Percentiles rank a stretch among this genome's conserved stretches.
Conservation (phyloP, 2,113 vertebrate genomes). For the Miniopterus natalensis region DNA sequence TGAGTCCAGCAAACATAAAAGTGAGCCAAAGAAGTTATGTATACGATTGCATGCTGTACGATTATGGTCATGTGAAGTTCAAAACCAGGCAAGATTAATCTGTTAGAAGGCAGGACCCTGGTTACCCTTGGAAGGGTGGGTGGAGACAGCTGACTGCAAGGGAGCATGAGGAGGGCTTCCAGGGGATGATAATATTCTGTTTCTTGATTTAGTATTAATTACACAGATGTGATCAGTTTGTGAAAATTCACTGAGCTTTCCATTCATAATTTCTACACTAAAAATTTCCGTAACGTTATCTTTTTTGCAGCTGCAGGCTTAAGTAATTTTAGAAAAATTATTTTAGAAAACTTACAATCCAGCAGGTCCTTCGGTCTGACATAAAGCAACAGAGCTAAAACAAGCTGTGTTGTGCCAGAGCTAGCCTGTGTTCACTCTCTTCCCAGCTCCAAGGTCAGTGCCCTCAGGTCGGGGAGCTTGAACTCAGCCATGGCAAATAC, state of each 20-base stretch:
- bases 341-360: constrained; percentile 63
- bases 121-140: not conserved
- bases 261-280: constrained; percentile 35
- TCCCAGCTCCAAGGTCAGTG: not conserved
- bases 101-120: not conserved
- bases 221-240: not conserved
- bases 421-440: not conserved
- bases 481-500: not conserved
- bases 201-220: constrained; percentile 45
- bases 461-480: not conserved
- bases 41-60: not conserved
- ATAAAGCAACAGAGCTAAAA: not conserved
- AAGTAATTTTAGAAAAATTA: constrained; percentile 69
- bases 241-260: constrained; percentile 18
- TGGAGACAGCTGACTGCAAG: not conserved
- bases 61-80: not conserved
- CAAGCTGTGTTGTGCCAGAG: not conserved
- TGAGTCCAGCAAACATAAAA: not conserved
- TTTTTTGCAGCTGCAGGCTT: constrained; percentile 55
- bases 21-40: not conserved
- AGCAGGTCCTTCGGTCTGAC: not conserved
- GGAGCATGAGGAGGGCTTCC: not conserved
- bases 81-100: not conserved
- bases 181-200: not conserved
- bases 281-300: constrained; percentile 34